Evolutionary conservation across 2,113 vertebrate genomes (phyloP).

Genomic region (Oreochromis aureus): DNA sequence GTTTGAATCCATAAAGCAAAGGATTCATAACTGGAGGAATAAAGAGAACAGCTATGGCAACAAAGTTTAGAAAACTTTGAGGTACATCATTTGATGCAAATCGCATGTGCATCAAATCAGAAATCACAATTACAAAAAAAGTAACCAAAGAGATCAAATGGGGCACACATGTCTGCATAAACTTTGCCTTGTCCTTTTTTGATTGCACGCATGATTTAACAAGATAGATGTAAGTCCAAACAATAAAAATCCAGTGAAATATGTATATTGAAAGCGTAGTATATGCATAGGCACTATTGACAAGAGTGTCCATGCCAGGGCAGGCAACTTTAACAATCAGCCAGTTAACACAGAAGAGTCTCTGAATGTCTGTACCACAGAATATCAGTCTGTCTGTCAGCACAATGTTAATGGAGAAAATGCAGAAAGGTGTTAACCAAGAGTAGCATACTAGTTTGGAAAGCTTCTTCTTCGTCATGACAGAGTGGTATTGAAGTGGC

Average conservation of each 20-base stretch:
- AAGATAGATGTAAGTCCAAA: background rate
- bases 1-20: background rate
- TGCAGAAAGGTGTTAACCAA: background rate
- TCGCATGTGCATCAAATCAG: background rate
- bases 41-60: background rate
- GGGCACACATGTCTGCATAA: background rate
- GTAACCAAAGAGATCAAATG: background rate
- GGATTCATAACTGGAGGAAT: background rate
- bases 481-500: background rate
- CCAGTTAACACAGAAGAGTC: background rate
- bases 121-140: background rate
- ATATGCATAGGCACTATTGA: background rate
- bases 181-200: background rate
- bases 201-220: background rate
- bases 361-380: background rate
- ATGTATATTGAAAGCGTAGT: background rate
- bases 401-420: background rate
- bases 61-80: background rate
- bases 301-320: background rate
- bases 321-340: background rate
- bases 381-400: background rate
- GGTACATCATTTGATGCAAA: background rate
- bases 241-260: background rate
- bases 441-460: background rate
- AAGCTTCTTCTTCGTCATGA: background rate